Evolutionary conservation across 1,140 invertebrate species (phyloP), one percentile per base, ranked within the genome.

Genomic region (Platyscapa corneri): DNA sequence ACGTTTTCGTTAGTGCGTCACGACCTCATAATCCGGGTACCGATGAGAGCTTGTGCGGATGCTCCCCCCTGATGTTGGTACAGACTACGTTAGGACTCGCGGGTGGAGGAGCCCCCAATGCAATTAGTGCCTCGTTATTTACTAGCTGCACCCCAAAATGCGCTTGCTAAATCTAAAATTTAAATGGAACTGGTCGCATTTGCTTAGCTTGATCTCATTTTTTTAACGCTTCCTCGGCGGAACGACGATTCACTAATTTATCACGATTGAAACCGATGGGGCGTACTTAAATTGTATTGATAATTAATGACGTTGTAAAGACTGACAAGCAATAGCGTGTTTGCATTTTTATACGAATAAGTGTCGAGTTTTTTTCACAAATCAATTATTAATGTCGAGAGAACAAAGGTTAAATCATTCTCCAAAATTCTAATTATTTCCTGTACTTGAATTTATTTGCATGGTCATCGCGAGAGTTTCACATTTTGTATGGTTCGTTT

Each of bases 51-150:
- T 10, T 16, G 12, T 16, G 53, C 53, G 53, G 7, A 10, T 6
- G 53, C 53, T 56, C 53, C 18, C 12, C 53, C 18, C 53, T 18
- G 18, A 10, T 56, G 7, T 56, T 20, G 18, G 12, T 10, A 20
- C 7, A 10, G 18, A 56, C 18, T 6, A 20, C 53, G 18, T 56
- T 56, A 56, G n/a, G 18, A 56, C 53, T 56, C 53, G 18, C 18
- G 18, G 18, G 18, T 20, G 18, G 18, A 56, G 7, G 18, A 56
- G 7, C 18, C 12, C 53, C 53, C 12, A 16, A 14, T 30, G 56
- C 72, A 83, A 83, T 83, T 83, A 83, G 72, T 39, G 53, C 72
- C 56, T 76, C 72, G 82, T 83, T 83, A 83, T 83, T 83, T 76
- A 77, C 82, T 46, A 83, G 76, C 76, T 74, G 42, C 72, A 76